Evolutionary conservation across 2,888 invertebrate species (phyloP).

Genomic region (Galeruca laticollis): DNA sequence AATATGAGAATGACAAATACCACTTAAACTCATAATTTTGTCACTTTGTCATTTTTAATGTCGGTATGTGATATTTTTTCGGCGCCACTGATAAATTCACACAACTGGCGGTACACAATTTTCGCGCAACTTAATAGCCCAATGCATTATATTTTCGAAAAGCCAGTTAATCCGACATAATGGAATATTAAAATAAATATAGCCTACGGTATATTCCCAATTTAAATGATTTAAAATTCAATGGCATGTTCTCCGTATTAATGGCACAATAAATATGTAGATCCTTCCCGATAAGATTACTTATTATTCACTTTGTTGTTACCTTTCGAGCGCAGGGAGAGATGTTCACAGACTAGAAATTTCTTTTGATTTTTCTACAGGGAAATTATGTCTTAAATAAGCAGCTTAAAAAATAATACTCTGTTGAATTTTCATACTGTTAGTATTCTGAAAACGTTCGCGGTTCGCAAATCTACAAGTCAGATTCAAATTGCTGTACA

Average conservation of each 20-base stretch:
- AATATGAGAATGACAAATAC: too few species aligned
- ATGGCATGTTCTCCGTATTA: constrained; percentile 64
- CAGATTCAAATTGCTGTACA: too few species aligned
- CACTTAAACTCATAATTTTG: too few species aligned
- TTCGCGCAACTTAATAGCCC: constrained; percentile 35
- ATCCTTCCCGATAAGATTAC: constrained; percentile 48
- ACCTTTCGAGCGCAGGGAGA: constrained; percentile 1
- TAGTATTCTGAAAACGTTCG: too few species aligned
- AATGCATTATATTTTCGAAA: constrained; percentile 47
- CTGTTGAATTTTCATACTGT: too few species aligned
- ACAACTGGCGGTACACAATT: constrained; percentile 24
- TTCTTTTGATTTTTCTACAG: neutral
- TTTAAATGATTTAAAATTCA: constrained; percentile 65
- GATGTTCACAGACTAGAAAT: constrained; percentile 3
- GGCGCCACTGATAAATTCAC: neutral
- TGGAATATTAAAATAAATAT: constrained; percentile 48
- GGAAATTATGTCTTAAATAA: constrained; percentile 6
- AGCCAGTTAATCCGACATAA: constrained; percentile 44
- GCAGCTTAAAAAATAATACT: constrained; percentile 6
- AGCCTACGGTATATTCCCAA: constrained; percentile 27
- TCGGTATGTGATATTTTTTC: neutral
- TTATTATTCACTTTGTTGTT: constrained; percentile 26
- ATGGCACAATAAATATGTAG: constrained; percentile 66
- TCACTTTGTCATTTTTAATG: too few species aligned
- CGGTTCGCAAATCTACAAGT: too few species aligned